Base-by-base conservation (phyloP, 2,797 vertebrate species). In the Glyptemys insculpta region DNA sequence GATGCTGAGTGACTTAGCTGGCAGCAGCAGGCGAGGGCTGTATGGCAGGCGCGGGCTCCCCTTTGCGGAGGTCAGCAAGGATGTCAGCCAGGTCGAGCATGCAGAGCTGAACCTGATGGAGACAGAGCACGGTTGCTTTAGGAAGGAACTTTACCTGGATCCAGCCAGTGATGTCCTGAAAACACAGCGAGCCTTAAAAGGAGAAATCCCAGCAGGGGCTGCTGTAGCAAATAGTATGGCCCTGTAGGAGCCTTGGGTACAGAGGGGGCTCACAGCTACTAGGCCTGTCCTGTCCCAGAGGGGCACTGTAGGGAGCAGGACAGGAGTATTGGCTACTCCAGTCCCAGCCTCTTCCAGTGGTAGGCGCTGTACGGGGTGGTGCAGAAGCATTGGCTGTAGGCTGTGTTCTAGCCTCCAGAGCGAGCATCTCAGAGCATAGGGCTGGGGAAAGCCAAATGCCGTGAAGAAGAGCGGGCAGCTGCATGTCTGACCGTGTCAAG, bases 51-150 rank as follows among this genome's bases (percentile, higher is more conserved):
- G 2, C 10, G 0, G 18, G 44, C 50, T 96, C 31, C 0, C 37
- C 37, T 83, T 96, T 91, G 5, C 18, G 62, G 52, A 98, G 88
- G 53, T 97, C 83, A 1, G 96, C 88, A 44, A 98, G 76, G 9
- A 98, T 97, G 76, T 96, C 96, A 1, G 95, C 83, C 53, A 98
- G 96, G 87, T 98, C 97, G 62, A 93, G 91, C 79, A 99, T 97
- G 92, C 98, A 99, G 81, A 91, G 96, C 97, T 98, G 98, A 90
- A 99, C 98, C 99, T 99, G 93, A 31, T 0, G 1, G 47, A 88
- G 62, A 84, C 0, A 1, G 50, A 16, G 29, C 50, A 25, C 18
- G 1, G 25, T 27, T 37, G 5, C 21, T 29, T 56, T 18, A 4
- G n/a, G 9, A 37, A 34, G 9, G 34, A 57, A 7, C 15, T 4